Percentiles rank a stretch among this genome's conserved stretches.
Evolutionary conservation across 2,113 vertebrate species (phyloP).

Genomic region (Bos indicus): DNA sequence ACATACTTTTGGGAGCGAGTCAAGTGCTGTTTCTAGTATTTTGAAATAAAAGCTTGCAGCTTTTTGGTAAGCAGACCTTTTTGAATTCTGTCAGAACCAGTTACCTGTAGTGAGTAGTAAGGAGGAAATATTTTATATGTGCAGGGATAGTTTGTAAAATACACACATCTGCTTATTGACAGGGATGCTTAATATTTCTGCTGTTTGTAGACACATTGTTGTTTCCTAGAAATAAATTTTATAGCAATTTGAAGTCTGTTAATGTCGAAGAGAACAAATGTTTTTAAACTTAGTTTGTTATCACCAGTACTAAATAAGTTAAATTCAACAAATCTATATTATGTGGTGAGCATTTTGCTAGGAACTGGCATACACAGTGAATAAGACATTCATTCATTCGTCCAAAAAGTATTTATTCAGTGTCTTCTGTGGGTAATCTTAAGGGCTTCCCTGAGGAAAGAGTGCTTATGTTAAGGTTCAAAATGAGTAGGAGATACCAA

Average conservation of each 20-base stretch:
- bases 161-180: not conserved
- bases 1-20: not conserved
- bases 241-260: slow-evolving; percentile 32
- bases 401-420: not conserved
- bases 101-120: not conserved
- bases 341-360: not conserved
- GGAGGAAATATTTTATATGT: not conserved
- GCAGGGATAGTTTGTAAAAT: slow-evolving; percentile 2
- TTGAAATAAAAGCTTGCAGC: not conserved
- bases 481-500: not conserved
- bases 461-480: not conserved
- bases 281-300: slow-evolving; percentile 13
- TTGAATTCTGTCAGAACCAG: not conserved
- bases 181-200: slow-evolving; percentile 3
- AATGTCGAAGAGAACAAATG: slow-evolving; percentile 28
- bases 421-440: not conserved
- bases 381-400: not conserved
- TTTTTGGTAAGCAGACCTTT: not conserved
- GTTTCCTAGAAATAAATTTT: slow-evolving; percentile 1
- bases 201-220: not conserved
- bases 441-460: not conserved
- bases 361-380: not conserved
- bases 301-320: not conserved
- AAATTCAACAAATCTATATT: not conserved
- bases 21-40: not conserved